Conservation (phyloP, 2,888 invertebrate species). For the Cistogaster globosa region DNA sequence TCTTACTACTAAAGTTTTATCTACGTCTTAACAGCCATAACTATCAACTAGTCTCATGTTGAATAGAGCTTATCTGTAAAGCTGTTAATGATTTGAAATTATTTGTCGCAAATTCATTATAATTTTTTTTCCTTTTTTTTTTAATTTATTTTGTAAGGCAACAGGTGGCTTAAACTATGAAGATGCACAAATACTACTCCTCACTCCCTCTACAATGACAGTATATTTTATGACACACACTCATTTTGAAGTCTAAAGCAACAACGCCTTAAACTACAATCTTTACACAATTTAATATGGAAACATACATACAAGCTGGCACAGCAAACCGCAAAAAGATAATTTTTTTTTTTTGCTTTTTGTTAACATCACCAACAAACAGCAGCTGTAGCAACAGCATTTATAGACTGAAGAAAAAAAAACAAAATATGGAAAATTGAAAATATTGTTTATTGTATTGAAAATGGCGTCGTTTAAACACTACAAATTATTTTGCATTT, state of each 20-base stretch:
- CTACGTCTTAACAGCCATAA: conserved; percentile 34
- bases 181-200: not conserved
- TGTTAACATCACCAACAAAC: conserved; percentile 41
- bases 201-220: conserved; percentile 1
- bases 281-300: not conserved
- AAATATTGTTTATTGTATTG: conserved; percentile 60
- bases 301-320: conserved; percentile 11
- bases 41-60: conserved; percentile 11
- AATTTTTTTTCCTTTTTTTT: conserved; percentile 17
- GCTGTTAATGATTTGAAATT: conserved; percentile 68
- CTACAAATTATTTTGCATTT: conserved; percentile 66
- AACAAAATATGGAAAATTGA: conserved; percentile 44
- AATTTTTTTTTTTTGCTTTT: no score
- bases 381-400: not conserved
- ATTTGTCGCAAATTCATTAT: conserved; percentile 64
- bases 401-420: not conserved
- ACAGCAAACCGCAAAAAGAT: conserved; percentile 60
- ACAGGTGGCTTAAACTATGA: conserved; percentile 57
- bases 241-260: not conserved
- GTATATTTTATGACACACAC: conserved; percentile 14
- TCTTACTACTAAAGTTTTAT: conserved; percentile 5
- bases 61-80: conserved; percentile 42
- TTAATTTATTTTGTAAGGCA: not conserved
- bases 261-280: conserved; percentile 47
- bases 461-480: conserved; percentile 68